These are phyloP conservation scores for Bos indicus DNA, from an alignment of 2,113 vertebrate genomes.

Conservation along the genomic window DNA sequence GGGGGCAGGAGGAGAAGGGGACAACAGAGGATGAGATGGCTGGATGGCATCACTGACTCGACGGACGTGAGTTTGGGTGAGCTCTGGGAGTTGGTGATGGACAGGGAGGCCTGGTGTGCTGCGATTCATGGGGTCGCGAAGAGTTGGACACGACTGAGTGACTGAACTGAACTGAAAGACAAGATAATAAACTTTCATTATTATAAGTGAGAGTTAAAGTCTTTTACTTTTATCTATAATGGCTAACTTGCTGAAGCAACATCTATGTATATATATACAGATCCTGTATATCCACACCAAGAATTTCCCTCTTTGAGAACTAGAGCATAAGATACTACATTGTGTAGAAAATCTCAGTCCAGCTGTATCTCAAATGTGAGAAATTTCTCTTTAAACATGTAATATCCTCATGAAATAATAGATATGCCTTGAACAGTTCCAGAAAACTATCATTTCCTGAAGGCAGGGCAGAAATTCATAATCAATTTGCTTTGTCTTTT, in stretches of 20 bases:
- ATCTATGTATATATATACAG: not conserved
- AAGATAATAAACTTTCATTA: not conserved
- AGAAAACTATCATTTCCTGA: not conserved
- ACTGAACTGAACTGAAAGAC: not conserved
- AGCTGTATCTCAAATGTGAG: not conserved
- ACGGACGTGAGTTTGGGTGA: no score
- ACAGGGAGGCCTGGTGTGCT: no score
- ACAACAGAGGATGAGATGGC: no score
- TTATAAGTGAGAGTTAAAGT: not conserved
- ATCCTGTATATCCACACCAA: not conserved
- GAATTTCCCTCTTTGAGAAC: not conserved
- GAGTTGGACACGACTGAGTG: accelerated
- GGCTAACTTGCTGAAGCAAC: not conserved
- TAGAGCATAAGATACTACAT: not conserved
- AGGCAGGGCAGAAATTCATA: not conserved
- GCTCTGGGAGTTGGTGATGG: no score
- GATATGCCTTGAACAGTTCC: not conserved
- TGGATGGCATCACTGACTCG: no score
- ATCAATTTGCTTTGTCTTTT: not conserved
- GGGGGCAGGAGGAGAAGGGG: no score
- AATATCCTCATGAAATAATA: not conserved
- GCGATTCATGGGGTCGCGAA: no score
- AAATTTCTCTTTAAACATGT: not conserved
- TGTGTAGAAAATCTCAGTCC: not conserved
- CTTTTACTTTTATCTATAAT: no score